Conservation (phyloP, 2,797 vertebrate genomes). For the Sebastolobus altivelis region DNA sequence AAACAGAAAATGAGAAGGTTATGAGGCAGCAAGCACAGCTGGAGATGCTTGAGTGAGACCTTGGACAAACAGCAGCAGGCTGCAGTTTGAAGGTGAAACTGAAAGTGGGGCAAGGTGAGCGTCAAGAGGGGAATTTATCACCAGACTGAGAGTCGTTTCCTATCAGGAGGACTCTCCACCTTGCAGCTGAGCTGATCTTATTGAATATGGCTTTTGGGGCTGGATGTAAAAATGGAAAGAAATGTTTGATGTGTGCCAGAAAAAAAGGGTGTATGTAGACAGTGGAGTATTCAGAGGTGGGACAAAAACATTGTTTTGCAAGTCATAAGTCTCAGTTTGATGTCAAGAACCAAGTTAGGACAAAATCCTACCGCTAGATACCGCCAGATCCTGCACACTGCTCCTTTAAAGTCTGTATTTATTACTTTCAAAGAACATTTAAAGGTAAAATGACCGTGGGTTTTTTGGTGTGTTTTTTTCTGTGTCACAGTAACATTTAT, state of each 20-base stretch:
- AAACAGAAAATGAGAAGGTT: constrained; percentile 48
- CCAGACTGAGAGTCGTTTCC: constrained; percentile 30
- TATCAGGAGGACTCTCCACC: constrained; percentile 21
- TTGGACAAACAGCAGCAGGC: constrained; percentile 41
- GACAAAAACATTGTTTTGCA: background rate
- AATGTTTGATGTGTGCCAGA: background rate
- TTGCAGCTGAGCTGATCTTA: constrained; percentile 31
- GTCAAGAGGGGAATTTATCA: constrained; percentile 60
- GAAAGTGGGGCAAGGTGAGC: constrained; percentile 67
- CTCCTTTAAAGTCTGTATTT: background rate
- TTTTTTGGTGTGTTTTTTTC: background rate
- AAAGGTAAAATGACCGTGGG: background rate
- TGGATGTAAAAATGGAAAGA: constrained; percentile 9
- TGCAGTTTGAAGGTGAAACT: constrained; percentile 59
- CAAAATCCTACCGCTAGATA: background rate
- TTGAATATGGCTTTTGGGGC: constrained; percentile 7
- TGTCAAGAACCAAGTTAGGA: background rate
- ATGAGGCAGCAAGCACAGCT: constrained; percentile 43
- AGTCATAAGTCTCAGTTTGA: background rate
- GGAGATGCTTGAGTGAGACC: constrained; percentile 56
- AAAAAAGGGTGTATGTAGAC: background rate
- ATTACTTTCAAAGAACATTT: background rate
- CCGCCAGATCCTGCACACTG: too few relatives aligned
- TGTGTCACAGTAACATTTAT: background rate
- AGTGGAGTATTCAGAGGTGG: background rate